Evolutionary conservation across 1,140 invertebrate genomes (phyloP).

Genomic region (Holcopasites calliopsidis): DNA sequence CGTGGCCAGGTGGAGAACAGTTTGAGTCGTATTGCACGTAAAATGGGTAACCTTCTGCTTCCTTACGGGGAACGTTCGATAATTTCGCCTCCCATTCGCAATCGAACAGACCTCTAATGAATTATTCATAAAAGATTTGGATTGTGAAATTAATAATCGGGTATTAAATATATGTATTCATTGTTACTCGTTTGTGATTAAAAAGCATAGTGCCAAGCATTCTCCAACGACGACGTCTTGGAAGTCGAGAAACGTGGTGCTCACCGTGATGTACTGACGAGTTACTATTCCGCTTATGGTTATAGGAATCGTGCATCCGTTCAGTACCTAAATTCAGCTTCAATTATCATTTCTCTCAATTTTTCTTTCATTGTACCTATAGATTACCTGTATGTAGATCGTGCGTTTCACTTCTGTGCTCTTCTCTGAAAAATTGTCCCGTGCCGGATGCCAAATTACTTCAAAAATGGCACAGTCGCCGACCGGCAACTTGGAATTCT

Average conservation of each 20-base stretch:
- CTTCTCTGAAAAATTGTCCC: slow-evolving; percentile 48
- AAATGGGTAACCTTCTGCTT: slow-evolving; percentile 59
- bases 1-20: slow-evolving; percentile 43
- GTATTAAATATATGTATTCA: too few species aligned
- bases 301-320: slow-evolving; percentile 73
- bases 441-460: slow-evolving; percentile 65
- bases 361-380: not conserved
- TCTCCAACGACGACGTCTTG: slow-evolving; percentile 73
- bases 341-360: not conserved
- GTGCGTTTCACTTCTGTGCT: slow-evolving; percentile 55
- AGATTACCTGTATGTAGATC: slow-evolving; percentile 68
- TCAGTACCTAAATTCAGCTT: slow-evolving; percentile 57
- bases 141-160: too few species aligned
- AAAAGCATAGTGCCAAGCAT: slow-evolving; percentile 66
- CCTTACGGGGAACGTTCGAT: slow-evolving; percentile 28
- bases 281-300: slow-evolving; percentile 70
- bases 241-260: slow-evolving; percentile 70
- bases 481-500: slow-evolving; percentile 51
- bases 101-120: slow-evolving; percentile 74
- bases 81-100: slow-evolving; percentile 71
- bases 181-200: slow-evolving; percentile 75
- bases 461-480: slow-evolving; percentile 62
- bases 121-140: too few species aligned
- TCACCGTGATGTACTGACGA: slow-evolving; percentile 67
- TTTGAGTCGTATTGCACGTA: slow-evolving; percentile 36